Conservation (phyloP, 2,797 vertebrate genomes). For the Hippocampus kuda region DNA sequence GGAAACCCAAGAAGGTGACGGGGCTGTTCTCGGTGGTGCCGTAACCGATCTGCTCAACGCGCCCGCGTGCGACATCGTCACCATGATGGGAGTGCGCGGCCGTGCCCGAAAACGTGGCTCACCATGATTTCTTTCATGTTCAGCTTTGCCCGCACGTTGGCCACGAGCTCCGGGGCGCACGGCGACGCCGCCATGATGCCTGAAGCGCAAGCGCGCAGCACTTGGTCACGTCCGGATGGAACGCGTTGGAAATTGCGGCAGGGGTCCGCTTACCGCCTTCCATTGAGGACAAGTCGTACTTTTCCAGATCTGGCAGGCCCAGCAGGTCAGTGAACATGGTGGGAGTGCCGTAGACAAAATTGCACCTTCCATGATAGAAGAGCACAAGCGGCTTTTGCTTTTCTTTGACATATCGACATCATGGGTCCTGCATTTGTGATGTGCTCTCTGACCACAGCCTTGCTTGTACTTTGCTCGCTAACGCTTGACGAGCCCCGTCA, state of each 20-base stretch:
- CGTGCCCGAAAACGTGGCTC: background rate
- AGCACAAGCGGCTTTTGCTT: too few relatives aligned
- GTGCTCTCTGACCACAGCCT: too few relatives aligned
- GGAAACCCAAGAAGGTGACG: slow-evolving; percentile 73
- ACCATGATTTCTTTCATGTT: slow-evolving; percentile 54
- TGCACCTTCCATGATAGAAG: slow-evolving; percentile 58
- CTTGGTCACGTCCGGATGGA: background rate
- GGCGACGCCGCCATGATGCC: slow-evolving; percentile 53
- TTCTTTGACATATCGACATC: too few relatives aligned
- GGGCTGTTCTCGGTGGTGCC: slow-evolving; percentile 89
- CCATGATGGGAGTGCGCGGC: background rate
- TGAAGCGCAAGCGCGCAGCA: slow-evolving; percentile 19
- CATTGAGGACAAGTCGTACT: slow-evolving; percentile 67
- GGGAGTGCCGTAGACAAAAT: slow-evolving; percentile 69
- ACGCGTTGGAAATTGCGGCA: background rate
- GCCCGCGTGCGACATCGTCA: background rate
- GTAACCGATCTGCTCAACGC: slow-evolving; percentile 64
- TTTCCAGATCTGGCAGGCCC: slow-evolving; percentile 63
- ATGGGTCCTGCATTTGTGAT: too few relatives aligned
- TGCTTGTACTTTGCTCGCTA: too few relatives aligned
- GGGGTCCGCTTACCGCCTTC: slow-evolving; percentile 64
- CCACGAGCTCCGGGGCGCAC: slow-evolving; percentile 53
- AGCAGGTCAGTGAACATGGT: slow-evolving; percentile 85
- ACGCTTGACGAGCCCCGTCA: too few relatives aligned
- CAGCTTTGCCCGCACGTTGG: slow-evolving; percentile 43